Conservation (phyloP, 2,113 vertebrate species). For the Macrotus californicus region DNA sequence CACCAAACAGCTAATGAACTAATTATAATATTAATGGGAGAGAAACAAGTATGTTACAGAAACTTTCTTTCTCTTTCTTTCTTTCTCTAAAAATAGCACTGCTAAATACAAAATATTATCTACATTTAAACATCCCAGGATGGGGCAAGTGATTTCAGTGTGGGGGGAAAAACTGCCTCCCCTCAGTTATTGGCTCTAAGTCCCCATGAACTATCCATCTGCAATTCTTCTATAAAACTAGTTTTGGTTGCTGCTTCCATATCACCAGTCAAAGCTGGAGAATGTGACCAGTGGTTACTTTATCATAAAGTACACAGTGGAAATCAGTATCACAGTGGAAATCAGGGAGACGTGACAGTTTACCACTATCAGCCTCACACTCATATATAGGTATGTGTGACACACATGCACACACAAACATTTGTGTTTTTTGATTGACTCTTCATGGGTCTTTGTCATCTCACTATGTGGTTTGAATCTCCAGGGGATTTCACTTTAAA, state of each 20-base stretch:
- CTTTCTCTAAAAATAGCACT: not conserved
- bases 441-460: not conserved
- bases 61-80: not conserved
- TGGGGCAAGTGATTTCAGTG: not conserved
- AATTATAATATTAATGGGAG: not conserved
- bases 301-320: not conserved
- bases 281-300: not conserved
- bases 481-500: not conserved
- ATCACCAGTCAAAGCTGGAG: not conserved
- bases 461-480: not conserved
- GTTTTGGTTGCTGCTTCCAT: not conserved
- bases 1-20: not conserved
- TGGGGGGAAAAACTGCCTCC: not conserved
- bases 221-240: not conserved
- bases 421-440: not conserved
- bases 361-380: not conserved
- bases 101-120: not conserved
- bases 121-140: not conserved
- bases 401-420: not conserved
- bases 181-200: not conserved
- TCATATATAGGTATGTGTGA: not conserved
- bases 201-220: too few species aligned
- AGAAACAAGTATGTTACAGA: not conserved
- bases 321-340: not conserved
- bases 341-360: not conserved